A percentile compares a stretch with the other conserved stretches of the same genome.
These are phyloP conservation scores for Rhodinocichla rosea DNA, from an alignment of 2,113 vertebrate species.

Conservation along the genomic window DNA sequence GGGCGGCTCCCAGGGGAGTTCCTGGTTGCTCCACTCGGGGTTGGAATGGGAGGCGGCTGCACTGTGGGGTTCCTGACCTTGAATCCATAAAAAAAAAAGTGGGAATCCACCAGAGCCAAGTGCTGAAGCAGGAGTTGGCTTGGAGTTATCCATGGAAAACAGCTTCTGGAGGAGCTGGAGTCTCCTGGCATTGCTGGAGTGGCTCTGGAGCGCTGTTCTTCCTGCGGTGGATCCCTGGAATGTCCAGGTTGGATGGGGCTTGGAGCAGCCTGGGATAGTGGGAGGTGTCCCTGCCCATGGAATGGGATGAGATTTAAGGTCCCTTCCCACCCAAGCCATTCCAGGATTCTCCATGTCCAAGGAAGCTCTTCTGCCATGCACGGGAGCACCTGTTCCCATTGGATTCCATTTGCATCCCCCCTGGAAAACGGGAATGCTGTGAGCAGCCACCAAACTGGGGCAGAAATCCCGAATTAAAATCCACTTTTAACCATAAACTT, in stretches of 20 bases:
- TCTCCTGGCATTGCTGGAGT: fast-evolving
- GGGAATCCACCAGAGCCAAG: background rate
- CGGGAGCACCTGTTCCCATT: fast-evolving
- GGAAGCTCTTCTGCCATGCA: background rate
- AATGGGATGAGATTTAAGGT: background rate
- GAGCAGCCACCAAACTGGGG: background rate
- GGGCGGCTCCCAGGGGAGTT: fast-evolving
- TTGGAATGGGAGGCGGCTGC: fast-evolving
- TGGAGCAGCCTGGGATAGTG: background rate
- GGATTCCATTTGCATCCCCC: background rate
- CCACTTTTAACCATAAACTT: background rate
- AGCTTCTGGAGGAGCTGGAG: background rate
- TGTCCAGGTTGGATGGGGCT: background rate
- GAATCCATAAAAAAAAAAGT: background rate
- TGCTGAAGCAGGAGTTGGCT: background rate
- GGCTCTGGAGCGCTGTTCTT: fast-evolving
- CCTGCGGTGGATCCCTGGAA: background rate
- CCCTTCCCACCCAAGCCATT: background rate
- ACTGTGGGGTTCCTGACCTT: background rate
- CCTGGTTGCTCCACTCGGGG: fast-evolving
- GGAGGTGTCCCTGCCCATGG: background rate
- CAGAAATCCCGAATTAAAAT: background rate
- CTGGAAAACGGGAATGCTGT: background rate
- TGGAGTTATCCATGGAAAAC: background rate
- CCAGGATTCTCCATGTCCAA: background rate